Conservation (phyloP, 2,888 invertebrate genomes). For the Toxonevra muliebris region DNA sequence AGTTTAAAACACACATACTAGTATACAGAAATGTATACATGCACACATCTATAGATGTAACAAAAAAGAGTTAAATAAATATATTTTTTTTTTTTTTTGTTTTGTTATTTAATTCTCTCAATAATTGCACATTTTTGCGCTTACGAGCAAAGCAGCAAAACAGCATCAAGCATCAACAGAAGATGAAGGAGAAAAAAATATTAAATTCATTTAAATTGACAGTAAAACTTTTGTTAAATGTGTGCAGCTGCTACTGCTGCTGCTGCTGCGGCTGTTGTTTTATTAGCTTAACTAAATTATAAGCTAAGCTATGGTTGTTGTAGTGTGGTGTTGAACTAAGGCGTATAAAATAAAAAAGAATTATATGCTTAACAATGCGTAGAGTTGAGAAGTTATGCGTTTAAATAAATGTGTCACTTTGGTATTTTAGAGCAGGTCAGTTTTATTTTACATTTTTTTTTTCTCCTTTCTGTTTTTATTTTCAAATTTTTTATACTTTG, state of each 20-base stretch:
- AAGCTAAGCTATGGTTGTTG: too few species aligned
- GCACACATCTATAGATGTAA: not conserved
- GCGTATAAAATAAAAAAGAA: too few species aligned
- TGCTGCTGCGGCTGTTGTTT: not conserved
- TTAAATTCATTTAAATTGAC: constrained; percentile 16
- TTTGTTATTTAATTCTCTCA: too few species aligned
- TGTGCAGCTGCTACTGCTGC: constrained; percentile 1
- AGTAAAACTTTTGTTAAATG: constrained; percentile 1
- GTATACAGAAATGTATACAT: not conserved
- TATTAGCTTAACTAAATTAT: too few species aligned
- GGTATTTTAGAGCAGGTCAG: constrained; percentile 18
- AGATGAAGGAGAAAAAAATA: not conserved
- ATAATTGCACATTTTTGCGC: not conserved
- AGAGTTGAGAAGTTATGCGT: too few species aligned
- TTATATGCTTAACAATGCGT: not conserved
- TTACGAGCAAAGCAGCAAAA: too few species aligned
- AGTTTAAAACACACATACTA: not conserved
- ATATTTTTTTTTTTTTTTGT: not conserved
- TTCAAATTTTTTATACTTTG: not conserved
- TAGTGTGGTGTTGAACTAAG: too few species aligned
- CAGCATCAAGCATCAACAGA: not conserved
- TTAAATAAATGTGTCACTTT: constrained; percentile 11
- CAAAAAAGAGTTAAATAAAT: not conserved
- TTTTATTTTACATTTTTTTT: not conserved
- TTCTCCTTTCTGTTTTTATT: too few species aligned